Evolutionary conservation across 2,113 vertebrate species (phyloP).

Genomic region (Burhinus bistriatus): DNA sequence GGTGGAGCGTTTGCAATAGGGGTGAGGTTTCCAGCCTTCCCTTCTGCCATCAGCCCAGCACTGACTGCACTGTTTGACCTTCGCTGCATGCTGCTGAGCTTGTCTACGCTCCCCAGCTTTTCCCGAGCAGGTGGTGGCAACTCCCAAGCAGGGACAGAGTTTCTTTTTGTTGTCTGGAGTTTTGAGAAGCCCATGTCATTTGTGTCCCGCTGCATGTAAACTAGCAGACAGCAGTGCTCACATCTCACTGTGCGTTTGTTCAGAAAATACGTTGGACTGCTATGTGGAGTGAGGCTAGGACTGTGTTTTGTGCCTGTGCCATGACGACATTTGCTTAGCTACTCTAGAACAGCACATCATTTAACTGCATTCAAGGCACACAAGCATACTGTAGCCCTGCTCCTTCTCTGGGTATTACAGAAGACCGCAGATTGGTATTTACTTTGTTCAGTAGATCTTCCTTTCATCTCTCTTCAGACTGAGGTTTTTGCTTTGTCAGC

Average conservation of each 20-base stretch:
- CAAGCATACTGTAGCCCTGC: not conserved
- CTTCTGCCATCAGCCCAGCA: not conserved
- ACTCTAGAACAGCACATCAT: not conserved
- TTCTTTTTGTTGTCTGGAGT: not conserved
- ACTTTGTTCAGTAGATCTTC: not conserved
- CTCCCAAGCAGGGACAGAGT: not conserved
- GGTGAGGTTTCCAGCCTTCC: not conserved
- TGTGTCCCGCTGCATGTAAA: fast-evolving
- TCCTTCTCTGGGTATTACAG: not conserved
- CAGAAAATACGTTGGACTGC: not conserved
- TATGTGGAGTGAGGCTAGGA: not conserved
- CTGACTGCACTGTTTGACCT: not conserved
- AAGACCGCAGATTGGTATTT: not conserved
- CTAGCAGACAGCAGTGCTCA: not conserved
- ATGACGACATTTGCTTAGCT: not conserved
- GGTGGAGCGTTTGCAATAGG: not conserved
- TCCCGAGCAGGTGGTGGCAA: not conserved
- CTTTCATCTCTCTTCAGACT: not conserved
- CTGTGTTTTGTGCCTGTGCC: not conserved
- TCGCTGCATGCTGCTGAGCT: not conserved
- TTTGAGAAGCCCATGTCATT: not conserved
- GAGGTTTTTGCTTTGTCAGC: not conserved
- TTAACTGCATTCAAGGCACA: not conserved
- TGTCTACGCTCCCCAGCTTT: not conserved
- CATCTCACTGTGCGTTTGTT: not conserved